Percentiles rank a stretch among this genome's conserved stretches.
Evolutionary conservation across 2,113 vertebrate species (phyloP).

Genomic region (Tor tambroides): DNA sequence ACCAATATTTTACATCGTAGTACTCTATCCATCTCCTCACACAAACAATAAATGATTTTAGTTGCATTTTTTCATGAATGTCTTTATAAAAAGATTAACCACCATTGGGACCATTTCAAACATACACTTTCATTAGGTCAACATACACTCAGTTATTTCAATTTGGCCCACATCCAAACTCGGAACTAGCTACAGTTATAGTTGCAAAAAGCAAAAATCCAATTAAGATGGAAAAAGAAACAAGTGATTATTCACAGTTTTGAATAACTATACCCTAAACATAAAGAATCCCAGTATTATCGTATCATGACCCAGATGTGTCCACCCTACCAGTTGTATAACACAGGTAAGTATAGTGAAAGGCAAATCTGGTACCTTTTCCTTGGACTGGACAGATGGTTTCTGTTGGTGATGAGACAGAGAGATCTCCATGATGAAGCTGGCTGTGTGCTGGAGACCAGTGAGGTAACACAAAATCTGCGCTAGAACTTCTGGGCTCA

Average conservation of each 20-base stretch:
- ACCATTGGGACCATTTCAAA: not conserved
- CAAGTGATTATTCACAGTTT: not conserved
- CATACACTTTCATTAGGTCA: not conserved
- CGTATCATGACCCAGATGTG: not conserved
- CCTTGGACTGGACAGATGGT: slow-evolving; percentile 31
- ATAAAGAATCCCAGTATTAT: not conserved
- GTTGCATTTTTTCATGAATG: too few relatives aligned
- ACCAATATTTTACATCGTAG: too few relatives aligned
- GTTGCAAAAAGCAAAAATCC: not conserved
- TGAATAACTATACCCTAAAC: not conserved
- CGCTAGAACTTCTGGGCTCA: slow-evolving; percentile 42
- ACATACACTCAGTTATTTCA: not conserved
- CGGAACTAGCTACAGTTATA: not conserved
- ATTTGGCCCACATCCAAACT: not conserved
- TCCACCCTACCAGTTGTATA: not conserved
- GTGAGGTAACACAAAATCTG: slow-evolving; percentile 32
- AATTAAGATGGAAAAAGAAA: not conserved
- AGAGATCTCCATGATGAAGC: slow-evolving; percentile 49
- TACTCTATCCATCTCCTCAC: too few relatives aligned
- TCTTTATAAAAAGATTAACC: too few relatives aligned
- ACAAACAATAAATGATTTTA: too few relatives aligned
- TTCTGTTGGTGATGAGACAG: slow-evolving; percentile 16
- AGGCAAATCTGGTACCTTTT: slow-evolving; percentile 53
- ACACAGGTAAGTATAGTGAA: not conserved
- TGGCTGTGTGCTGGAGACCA: slow-evolving; percentile 43